Conservation (phyloP, 1,140 invertebrate species). For the Plectrocnemia conspersa region DNA sequence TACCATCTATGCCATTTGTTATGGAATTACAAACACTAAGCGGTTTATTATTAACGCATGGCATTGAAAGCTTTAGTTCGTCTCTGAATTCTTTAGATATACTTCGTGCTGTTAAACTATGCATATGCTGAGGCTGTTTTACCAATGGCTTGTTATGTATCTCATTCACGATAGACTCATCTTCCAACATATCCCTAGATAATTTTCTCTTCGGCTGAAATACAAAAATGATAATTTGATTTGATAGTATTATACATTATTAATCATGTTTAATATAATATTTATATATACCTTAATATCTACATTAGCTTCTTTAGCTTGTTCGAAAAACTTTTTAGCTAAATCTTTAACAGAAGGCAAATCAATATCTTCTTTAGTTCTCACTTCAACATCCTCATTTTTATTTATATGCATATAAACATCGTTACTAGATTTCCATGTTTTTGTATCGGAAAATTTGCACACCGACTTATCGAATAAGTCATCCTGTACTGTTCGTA, state of each 20-base stretch:
- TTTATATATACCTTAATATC: slow-evolving; percentile 40
- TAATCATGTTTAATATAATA: neutral
- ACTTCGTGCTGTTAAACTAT: slow-evolving; percentile 77
- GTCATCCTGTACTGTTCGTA: slow-evolving; percentile 23
- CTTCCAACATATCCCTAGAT: slow-evolving; percentile 35
- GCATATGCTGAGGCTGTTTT: slow-evolving; percentile 56
- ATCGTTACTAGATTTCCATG: slow-evolving; percentile 23
- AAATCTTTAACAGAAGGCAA: slow-evolving; percentile 50
- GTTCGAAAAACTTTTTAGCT: slow-evolving; percentile 47
- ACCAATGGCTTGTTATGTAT: slow-evolving; percentile 39
- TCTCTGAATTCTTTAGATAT: slow-evolving; percentile 71
- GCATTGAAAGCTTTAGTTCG: slow-evolving; percentile 54
- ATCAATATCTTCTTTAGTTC: slow-evolving; percentile 37
- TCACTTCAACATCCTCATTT: slow-evolving; percentile 22
- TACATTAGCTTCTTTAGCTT: slow-evolving; percentile 39
- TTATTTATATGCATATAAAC: slow-evolving; percentile 15
- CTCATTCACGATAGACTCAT: slow-evolving; percentile 28
- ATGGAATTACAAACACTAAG: slow-evolving; percentile 48
- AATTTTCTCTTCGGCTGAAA: slow-evolving; percentile 33
- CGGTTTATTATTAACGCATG: slow-evolving; percentile 41
- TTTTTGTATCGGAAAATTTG: slow-evolving; percentile 13
- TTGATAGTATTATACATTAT: neutral
- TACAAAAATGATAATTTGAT: slow-evolving; percentile 11
- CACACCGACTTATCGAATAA: neutral
- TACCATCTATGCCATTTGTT: slow-evolving; percentile 44